Base-by-base conservation (phyloP, 2,888 invertebrate genomes). In the Tuta absoluta region DNA sequence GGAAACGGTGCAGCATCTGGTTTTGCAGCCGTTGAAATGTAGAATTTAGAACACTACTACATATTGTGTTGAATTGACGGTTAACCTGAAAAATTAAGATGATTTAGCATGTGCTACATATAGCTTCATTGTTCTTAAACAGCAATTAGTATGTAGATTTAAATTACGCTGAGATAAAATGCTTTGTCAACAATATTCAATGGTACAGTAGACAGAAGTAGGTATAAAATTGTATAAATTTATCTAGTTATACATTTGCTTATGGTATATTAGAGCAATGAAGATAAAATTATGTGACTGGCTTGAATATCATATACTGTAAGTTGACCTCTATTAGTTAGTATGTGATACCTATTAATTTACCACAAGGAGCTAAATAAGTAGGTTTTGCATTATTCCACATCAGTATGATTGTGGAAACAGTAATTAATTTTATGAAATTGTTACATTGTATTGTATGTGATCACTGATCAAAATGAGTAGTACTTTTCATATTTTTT, bases 11-110 rank as follows among this genome's bases (percentile, higher is more conserved):
- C 65, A 95, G 91, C 94, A 98, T 97, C 81, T 96, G 95, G 72
- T 95, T 95, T 89, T 98, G 97, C 51, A 97, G 93, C 73, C 94
- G 94, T 80, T 95, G 95, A 90, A 98, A 98, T 62, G 97, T 96
- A 49, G 95, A 95, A 86, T 97, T 98, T 68, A 98, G 88, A 69
- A 96, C 93, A 63, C 94, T 93, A 76, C 96, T 95, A 83, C 97
- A 96, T 69, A 96, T 92, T 69, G 93, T 93, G 84, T 98, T 96
- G 89, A 98, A 95, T 75, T 94, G 94, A 65, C 94, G 94, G 70
- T 95, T 97, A 51, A 98, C 96, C 98, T 98, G 86, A 38, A 73
- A 79, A 62, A 24, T 65, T 51, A 60, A 19, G 53, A n/a, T 5
- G 17, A 17, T 23, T 58, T 12, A 56, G 56, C 56, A 24, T 53